Base-by-base conservation (phyloP, 2,113 vertebrate species). In the Nettapus auritus region DNA sequence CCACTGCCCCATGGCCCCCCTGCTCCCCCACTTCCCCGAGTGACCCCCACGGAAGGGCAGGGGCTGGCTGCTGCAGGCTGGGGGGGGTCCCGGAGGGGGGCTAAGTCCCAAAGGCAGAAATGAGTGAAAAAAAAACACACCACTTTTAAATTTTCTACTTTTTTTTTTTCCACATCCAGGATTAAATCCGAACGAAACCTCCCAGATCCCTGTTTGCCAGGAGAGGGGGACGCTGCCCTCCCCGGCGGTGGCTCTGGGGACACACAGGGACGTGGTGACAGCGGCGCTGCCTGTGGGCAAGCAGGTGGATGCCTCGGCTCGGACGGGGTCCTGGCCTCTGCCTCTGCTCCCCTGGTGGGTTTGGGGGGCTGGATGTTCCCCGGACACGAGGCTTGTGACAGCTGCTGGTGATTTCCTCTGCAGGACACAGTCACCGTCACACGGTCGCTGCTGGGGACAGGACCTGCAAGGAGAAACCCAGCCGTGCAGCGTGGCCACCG, bases 21-120 rank as follows among this genome's bases (percentile, higher is more conserved):
- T 0, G 4, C 36, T 28, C 21, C 34, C 53, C 9, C 28, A 2
- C 21, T 8, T 36, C 21, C 56, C 62, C 2, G 2, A 23, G 48
- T 44, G 83, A 29, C 60, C 80, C 82, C 68, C 5, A 6, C 1
- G 2, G 68, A 42, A 31, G 29, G 36, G 7, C 31, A 16, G 11
- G 52, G 25, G 48, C 29, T 28, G 33, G 28, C 34, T 70, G 55
- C 74, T 1, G 1, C 31, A 52, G 31, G n/a, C 13, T n/a, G 26
- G 4, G 22, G 29, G 7, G 21, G 57, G 25, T 68, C 55, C 25
- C 2, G 2, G 21, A 0, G 3, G 25, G 68, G 69, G n/a, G 20
- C n/a, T 75, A 46, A 86, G 18, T 29, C 69, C 68, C n/a, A 40
- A 77, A 53, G 48, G 62, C 13, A 50, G 48, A 25, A 90, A 60